phyloP scores from a whole-genome alignment of 2,888 invertebrate species.

The Anticlea derivata region DNA sequence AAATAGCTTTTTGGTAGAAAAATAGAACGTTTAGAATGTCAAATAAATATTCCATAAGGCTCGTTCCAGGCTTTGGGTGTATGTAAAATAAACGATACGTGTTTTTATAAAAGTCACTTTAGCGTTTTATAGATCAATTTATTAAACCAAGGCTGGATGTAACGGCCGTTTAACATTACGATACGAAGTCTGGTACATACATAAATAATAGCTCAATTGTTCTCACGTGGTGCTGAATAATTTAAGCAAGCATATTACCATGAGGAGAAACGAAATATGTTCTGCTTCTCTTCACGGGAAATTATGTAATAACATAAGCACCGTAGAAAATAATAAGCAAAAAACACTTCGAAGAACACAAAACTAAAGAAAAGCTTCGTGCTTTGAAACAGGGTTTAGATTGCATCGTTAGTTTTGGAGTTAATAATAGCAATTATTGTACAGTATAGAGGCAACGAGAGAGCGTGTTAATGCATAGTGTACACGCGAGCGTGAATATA shows the following conservation, averaged over 20 bases:
- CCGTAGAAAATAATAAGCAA: conserved; percentile 41
- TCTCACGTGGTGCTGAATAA: conserved; percentile 30
- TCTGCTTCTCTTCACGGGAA: conserved; percentile 39
- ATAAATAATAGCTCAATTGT: conserved; percentile 32
- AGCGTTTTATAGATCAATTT: conserved; percentile 26
- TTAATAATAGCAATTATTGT: conserved; percentile 59
- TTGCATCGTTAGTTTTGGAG: conserved; percentile 31
- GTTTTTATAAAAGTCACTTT: conserved; percentile 23
- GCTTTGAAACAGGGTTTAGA: conserved; percentile 35
- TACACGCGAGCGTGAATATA: conserved; percentile 51
- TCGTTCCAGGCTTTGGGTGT: background rate
- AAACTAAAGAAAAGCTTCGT: conserved; percentile 31
- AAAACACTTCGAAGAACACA: conserved; percentile 27
- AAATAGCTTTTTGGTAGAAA: too few species aligned
- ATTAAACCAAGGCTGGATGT: conserved; percentile 25
- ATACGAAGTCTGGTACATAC: conserved; percentile 22
- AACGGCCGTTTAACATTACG: conserved; percentile 27
- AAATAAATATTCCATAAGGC: background rate
- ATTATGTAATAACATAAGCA: conserved; percentile 39
- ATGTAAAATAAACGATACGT: background rate
- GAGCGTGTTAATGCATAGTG: conserved; percentile 56
- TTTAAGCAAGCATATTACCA: conserved; percentile 32
- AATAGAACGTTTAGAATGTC: too few species aligned
- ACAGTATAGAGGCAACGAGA: conserved; percentile 47
- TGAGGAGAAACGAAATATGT: conserved; percentile 38